Evolutionary conservation across 2,888 invertebrate species (phyloP).

Genomic region (Clusia tigrina): DNA sequence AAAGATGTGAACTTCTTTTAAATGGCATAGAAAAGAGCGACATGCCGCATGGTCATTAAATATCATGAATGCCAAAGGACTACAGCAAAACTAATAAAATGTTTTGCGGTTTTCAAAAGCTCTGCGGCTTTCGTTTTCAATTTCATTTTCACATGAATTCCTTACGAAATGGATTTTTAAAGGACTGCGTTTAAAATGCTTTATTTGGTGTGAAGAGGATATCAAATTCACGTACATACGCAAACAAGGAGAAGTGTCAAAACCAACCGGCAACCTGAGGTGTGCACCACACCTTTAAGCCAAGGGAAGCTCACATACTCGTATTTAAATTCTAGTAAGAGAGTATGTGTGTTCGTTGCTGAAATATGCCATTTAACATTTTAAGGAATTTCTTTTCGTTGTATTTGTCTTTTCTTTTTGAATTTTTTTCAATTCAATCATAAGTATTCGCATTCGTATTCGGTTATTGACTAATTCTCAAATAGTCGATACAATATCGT

Average conservation of each 20-base stretch:
- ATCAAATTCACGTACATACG: constrained; percentile 16
- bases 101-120: constrained; percentile 24
- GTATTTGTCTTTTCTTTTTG: constrained; percentile 2
- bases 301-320: no score
- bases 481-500: not conserved
- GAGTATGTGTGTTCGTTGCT: no score
- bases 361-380: not conserved
- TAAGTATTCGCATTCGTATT: not conserved
- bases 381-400: no score
- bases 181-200: constrained; percentile 5
- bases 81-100: not conserved
- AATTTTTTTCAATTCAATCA: no score
- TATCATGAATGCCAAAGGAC: not conserved
- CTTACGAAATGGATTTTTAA: constrained; percentile 6
- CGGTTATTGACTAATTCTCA: not conserved
- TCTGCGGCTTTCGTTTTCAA: constrained; percentile 47
- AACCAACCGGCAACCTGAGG: not conserved
- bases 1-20: no score
- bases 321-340: no score
- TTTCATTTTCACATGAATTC: constrained; percentile 26
- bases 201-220: constrained; percentile 10
- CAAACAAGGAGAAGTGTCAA: not conserved
- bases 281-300: constrained; percentile 9
- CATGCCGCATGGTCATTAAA: not conserved
- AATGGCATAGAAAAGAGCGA: no score